Conservation (phyloP, 2,888 invertebrate genomes). For the Heliconius sara region DNA sequence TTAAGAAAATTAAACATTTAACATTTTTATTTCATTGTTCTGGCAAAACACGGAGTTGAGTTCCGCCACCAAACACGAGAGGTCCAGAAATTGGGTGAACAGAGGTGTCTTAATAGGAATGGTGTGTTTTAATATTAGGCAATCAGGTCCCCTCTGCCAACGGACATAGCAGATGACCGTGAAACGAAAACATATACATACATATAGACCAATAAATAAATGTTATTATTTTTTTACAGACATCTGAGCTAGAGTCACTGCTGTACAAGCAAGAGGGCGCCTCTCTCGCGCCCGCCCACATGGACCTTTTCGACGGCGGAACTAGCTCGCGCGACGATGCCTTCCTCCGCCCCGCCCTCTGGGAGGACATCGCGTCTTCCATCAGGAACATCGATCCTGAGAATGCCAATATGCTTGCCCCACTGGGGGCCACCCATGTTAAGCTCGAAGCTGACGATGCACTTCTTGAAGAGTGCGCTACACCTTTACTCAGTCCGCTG, state of each 20-base stretch:
- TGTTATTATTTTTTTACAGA: constrained; percentile 72
- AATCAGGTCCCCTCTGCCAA: too few species aligned
- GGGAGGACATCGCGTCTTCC: constrained; percentile 96
- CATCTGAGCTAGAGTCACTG: constrained; percentile 91
- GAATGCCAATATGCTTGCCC: constrained; percentile 93
- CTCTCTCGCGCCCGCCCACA: constrained; percentile 85
- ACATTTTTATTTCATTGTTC: too few species aligned
- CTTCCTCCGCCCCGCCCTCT: constrained; percentile 93
- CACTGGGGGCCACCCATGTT: constrained; percentile 87
- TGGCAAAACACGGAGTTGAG: too few species aligned
- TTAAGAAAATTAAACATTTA: too few species aligned
- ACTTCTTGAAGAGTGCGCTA: constrained; percentile 85
- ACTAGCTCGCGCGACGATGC: constrained; percentile 89
- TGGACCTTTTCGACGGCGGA: constrained; percentile 82
- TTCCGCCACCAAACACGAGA: too few species aligned
- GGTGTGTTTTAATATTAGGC: too few species aligned
- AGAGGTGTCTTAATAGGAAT: too few species aligned
- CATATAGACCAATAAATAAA: too few species aligned
- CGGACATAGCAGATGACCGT: too few species aligned
- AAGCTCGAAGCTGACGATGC: constrained; percentile 89
- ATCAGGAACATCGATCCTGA: constrained; percentile 95
- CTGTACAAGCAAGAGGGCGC: constrained; percentile 90
- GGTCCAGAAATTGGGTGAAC: too few species aligned
- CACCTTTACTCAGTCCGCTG: constrained; percentile 89
- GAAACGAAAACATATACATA: too few species aligned